Base-by-base conservation (phyloP, 2,797 vertebrate species). In the Buphagus erythrorhynchus region DNA sequence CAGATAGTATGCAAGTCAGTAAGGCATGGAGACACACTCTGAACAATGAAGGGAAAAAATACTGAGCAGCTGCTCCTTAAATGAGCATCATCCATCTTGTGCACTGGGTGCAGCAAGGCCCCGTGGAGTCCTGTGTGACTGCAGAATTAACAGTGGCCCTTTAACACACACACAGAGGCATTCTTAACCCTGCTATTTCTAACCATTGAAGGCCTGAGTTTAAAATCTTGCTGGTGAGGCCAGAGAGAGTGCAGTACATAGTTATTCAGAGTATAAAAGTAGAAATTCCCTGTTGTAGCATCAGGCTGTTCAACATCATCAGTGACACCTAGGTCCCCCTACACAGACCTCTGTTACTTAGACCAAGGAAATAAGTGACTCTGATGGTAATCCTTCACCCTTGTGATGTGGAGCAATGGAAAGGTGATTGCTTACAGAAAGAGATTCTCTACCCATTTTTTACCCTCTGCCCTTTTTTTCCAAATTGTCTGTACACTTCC, bases 61-160 rank as follows among this genome's bases (percentile, higher is more conserved):
- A 62, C 61, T n/a, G 65, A 96, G 72, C 90, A 93, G 90, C 63
- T 96, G 86, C 36, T 93, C 71, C 75, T 77, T 71, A 92, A 87
- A 76, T 79, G 86, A 93, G 65, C 52, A 22, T 77, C 86, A 94
- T 96, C 88, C 80, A 94, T 93, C 93, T 79, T 71, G 43, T 63
- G 35, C 3, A 3, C 63, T 45, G 77, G 63, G 40, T 38, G 69
- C 55, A 55, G 69, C 63, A 42, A 49, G 61, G 59, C 74, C 80
- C 77, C 9, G 7, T 11, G 42, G 67, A 85, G 71, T 33, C 17
- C 46, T 38, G 1, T 59, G 58, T 26, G 17, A 66, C 51, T 43
- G 18, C 2, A 54, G 58, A 72, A 65, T 75, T 78, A 77, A 67
- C n/a, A 8, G 38, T 20, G 49, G 21, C 61, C 68, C 69, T 90